Evolutionary conservation across 2,113 vertebrate genomes (phyloP).

Genomic region (Alexandromys fortis): DNA sequence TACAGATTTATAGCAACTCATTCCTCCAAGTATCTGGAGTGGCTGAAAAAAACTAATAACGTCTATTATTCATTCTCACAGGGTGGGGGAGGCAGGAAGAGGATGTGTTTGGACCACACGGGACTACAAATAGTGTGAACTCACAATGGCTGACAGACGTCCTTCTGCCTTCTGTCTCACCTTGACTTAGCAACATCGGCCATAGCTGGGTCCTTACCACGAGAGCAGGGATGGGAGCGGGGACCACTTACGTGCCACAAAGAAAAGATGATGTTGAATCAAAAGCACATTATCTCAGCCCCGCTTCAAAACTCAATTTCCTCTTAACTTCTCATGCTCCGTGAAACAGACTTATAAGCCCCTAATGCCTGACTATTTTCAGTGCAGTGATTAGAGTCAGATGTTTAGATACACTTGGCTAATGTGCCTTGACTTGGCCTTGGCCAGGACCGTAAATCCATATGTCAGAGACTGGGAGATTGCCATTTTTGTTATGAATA

Average conservation of each 20-base stretch:
- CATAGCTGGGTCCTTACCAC: neutral
- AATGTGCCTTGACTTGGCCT: slow-evolving; percentile 80
- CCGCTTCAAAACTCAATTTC: neutral
- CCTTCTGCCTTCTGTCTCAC: slow-evolving; percentile 29
- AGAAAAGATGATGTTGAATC: slow-evolving; percentile 36
- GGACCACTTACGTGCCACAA: neutral
- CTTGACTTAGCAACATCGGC: neutral
- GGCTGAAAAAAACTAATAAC: slow-evolving; percentile 44
- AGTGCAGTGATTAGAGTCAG: slow-evolving; percentile 63
- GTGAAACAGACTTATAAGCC: slow-evolving; percentile 19
- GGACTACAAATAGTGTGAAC: neutral
- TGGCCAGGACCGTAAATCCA: slow-evolving; percentile 75
- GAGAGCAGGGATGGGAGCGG: neutral
- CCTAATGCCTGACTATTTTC: slow-evolving; percentile 41
- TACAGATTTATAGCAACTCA: slow-evolving; percentile 65
- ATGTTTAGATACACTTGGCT: slow-evolving; percentile 60
- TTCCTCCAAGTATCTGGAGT: slow-evolving; percentile 61
- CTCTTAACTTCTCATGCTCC: slow-evolving; percentile 40
- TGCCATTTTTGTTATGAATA: slow-evolving; percentile 74
- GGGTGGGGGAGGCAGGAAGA: slow-evolving; percentile 44
- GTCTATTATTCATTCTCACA: slow-evolving; percentile 54
- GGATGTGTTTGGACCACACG: neutral
- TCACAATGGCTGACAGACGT: neutral
- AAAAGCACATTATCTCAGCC: neutral
- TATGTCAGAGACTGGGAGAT: slow-evolving; percentile 73